These are phyloP conservation scores for Cosmorhoe ocellata DNA, from an alignment of 2,888 invertebrate species.

Conservation along the genomic window DNA sequence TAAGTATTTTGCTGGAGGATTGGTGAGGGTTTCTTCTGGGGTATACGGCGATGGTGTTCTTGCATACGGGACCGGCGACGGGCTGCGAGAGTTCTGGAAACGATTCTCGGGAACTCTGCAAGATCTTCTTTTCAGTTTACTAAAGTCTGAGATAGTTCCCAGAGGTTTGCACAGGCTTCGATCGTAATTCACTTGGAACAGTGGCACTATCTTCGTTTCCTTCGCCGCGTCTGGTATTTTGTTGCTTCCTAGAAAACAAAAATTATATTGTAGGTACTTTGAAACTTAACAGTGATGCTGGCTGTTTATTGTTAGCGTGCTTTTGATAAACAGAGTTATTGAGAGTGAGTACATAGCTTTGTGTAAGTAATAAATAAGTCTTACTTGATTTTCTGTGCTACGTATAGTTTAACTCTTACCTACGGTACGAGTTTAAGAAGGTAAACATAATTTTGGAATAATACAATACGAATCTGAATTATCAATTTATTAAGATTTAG, in stretches of 20 bases:
- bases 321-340: slow-evolving; percentile 1
- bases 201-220: slow-evolving; percentile 61
- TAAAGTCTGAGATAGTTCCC: slow-evolving; percentile 67
- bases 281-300: slow-evolving; percentile 10
- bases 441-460: no score
- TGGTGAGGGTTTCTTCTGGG: slow-evolving; percentile 24
- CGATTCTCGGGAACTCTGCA: slow-evolving; percentile 6
- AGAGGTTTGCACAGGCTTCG: slow-evolving; percentile 71
- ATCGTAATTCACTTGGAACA: slow-evolving; percentile 77
- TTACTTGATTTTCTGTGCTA: no score
- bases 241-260: slow-evolving; percentile 74
- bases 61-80: slow-evolving; percentile 49
- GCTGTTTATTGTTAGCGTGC: slow-evolving; percentile 13
- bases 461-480: no score
- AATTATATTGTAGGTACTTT: slow-evolving; percentile 41
- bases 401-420: no score
- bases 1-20: slow-evolving; percentile 28
- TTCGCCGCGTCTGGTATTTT: slow-evolving; percentile 45
- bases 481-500: no score
- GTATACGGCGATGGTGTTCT: slow-evolving; percentile 30
- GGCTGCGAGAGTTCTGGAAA: slow-evolving; percentile 50
- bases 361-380: no score
- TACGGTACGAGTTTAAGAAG: no score
- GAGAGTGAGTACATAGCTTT: no score
- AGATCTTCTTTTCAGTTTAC: slow-evolving; percentile 44